These are phyloP conservation scores for Heliornis fulica DNA, from an alignment of 2,113 vertebrate species.

Conservation along the genomic window DNA sequence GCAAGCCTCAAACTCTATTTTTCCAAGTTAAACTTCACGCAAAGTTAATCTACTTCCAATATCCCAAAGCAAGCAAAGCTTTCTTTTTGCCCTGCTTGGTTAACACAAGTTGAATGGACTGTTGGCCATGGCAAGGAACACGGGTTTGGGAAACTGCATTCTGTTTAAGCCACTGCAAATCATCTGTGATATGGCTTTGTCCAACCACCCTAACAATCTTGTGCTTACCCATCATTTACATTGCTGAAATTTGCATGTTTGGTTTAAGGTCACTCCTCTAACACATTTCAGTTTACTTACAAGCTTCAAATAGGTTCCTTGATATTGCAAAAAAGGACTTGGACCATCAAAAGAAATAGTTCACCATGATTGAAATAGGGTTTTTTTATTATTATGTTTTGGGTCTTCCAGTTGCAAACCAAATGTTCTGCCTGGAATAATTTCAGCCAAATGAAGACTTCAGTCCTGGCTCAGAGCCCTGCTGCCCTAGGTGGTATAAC, in stretches of 20 bases:
- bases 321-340: neutral
- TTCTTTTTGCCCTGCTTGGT: neutral
- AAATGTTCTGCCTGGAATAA: neutral
- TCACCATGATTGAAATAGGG: neutral
- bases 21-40: neutral
- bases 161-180: neutral
- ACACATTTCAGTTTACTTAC: neutral
- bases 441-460: neutral
- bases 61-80: neutral
- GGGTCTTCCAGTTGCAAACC: neutral
- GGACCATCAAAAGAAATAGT: neutral
- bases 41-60: neutral
- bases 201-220: accelerated
- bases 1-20: neutral
- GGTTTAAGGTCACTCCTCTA: neutral
- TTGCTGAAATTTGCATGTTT: accelerated
- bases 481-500: neutral
- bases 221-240: neutral
- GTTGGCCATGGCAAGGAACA: neutral
- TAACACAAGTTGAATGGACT: neutral
- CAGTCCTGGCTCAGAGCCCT: neutral
- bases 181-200: accelerated
- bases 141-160: neutral
- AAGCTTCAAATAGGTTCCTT: neutral
- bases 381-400: neutral